phyloP scores from a whole-genome alignment of 1,140 invertebrate species.

The Aphaenogaster ashmeadi region DNA sequence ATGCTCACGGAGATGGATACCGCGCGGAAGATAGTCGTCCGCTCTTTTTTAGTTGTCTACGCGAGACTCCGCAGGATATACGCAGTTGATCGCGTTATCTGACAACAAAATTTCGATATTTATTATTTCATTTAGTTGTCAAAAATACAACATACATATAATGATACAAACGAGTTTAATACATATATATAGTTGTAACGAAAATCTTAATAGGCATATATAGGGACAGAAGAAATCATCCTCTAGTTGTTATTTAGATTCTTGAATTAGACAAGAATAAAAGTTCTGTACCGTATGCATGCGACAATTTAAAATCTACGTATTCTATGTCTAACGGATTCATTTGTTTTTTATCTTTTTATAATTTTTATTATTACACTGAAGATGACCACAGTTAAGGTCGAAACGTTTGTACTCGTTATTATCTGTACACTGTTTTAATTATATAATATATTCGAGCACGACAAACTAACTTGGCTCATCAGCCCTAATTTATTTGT shows the following conservation, averaged over 20 bases:
- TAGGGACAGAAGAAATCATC: neutral
- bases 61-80: neutral
- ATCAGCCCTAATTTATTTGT: too few species aligned
- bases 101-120: neutral
- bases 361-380: too few species aligned
- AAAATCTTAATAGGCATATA: neutral
- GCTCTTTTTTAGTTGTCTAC: neutral
- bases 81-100: neutral
- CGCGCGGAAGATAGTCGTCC: neutral
- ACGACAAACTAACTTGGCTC: too few species aligned
- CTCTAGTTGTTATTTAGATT: neutral
- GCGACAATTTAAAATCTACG: too few species aligned
- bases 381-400: too few species aligned
- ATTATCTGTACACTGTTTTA: too few species aligned
- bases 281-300: neutral
- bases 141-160: neutral
- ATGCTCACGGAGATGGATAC: slow-evolving; percentile 18
- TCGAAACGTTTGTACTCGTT: too few species aligned
- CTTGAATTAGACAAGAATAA: neutral
- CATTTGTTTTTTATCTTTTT: too few species aligned
- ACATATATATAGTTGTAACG: too few species aligned
- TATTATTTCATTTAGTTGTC: neutral
- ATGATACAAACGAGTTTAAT: neutral
- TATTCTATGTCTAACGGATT: too few species aligned
- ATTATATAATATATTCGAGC: too few species aligned